phyloP scores from a whole-genome alignment of 2,797 vertebrate genomes.

The Chiroxiphia lanceolata region DNA sequence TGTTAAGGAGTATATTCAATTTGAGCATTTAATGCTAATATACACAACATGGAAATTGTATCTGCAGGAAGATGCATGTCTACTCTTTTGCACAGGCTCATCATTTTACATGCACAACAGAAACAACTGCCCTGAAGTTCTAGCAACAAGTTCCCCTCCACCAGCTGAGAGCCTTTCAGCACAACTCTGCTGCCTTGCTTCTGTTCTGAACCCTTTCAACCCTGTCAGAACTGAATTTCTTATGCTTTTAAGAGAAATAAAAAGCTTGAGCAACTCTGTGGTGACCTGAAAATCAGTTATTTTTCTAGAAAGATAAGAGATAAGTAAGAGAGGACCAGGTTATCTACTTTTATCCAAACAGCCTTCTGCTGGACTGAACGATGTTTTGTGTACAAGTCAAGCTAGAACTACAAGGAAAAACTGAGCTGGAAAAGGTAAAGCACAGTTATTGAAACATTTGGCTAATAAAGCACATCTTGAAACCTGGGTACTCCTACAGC shows the following conservation, averaged over 20 bases:
- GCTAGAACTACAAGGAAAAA: not conserved
- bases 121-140: not conserved
- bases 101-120: not conserved
- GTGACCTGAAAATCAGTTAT: not conserved
- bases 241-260: not conserved
- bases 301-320: not conserved
- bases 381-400: not conserved
- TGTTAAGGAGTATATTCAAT: not conserved
- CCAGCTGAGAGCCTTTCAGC: not conserved
- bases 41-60: not conserved
- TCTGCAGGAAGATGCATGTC: too few relatives aligned
- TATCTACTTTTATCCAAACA: not conserved
- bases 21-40: not conserved
- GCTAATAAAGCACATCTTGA: not conserved
- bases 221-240: not conserved
- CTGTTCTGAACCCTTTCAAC: not conserved
- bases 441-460: not conserved
- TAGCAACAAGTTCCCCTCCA: not conserved
- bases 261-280: not conserved
- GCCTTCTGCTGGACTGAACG: not conserved
- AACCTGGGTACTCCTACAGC: not conserved
- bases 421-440: not conserved
- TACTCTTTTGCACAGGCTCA: not conserved
- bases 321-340: rapidly evolving
- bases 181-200: not conserved